Percentiles rank a stretch among this genome's conserved stretches.
These are phyloP conservation scores for Timema cristinae DNA, from an alignment of 2,888 invertebrate species.

Conservation along the genomic window DNA sequence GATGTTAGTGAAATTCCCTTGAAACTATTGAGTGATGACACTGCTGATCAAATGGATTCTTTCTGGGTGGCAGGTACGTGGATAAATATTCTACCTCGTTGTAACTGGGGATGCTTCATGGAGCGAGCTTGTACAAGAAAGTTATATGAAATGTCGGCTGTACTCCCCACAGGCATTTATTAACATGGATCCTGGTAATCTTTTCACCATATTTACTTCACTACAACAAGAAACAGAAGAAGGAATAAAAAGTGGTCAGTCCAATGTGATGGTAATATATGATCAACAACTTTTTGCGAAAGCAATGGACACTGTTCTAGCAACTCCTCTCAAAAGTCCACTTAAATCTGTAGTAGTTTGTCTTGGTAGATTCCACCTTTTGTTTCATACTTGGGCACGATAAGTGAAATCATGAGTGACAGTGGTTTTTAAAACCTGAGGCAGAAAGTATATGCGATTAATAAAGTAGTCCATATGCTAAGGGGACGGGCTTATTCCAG, in stretches of 20 bases:
- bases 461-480: neutral
- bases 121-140: neutral
- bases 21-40: neutral
- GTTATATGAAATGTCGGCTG: neutral
- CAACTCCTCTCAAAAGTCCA: slow-evolving; percentile 4
- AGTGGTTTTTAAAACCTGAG: neutral
- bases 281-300: slow-evolving; percentile 4
- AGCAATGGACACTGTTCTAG: slow-evolving; percentile 1
- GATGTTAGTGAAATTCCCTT: slow-evolving; percentile 6
- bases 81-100: slow-evolving; percentile 5
- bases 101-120: neutral
- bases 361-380: slow-evolving; percentile 6
- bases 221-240: slow-evolving; percentile 5
- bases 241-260: slow-evolving; percentile 8
- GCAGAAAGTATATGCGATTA: neutral
- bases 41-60: neutral
- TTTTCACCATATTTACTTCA: slow-evolving; percentile 1
- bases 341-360: neutral
- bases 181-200: slow-evolving; percentile 10
- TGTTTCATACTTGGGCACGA: neutral
- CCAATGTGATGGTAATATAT: slow-evolving; percentile 14
- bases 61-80: slow-evolving; percentile 8
- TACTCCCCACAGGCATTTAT: slow-evolving; percentile 1
- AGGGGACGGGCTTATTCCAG: neutral
- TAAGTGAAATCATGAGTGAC: neutral